Conservation (phyloP, 2,888 invertebrate species). For the Atethmia centrago region DNA sequence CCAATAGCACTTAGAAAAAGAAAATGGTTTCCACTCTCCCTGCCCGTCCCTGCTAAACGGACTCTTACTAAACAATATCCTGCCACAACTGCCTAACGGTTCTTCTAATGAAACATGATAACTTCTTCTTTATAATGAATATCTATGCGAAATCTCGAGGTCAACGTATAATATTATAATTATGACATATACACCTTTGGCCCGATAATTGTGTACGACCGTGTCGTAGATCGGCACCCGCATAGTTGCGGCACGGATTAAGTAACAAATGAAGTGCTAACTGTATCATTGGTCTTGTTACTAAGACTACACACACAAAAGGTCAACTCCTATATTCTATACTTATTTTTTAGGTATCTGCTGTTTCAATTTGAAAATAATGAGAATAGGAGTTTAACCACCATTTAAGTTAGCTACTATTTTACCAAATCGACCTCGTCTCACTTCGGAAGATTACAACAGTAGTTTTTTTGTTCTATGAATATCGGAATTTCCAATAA, state of each 20-base stretch:
- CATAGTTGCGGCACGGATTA: conserved; percentile 14
- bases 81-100: conserved; percentile 19
- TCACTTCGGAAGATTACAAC: neutral
- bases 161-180: conserved; percentile 54
- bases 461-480: neutral
- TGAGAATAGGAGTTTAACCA: neutral
- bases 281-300: neutral
- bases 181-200: conserved; percentile 54
- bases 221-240: conserved; percentile 51
- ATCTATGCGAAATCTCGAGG: conserved; percentile 52
- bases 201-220: conserved; percentile 53
- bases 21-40: neutral
- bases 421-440: neutral
- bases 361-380: neutral
- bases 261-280: conserved; percentile 27
- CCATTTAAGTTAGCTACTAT: neutral
- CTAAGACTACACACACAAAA: neutral
- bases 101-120: conserved; percentile 51
- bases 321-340: neutral
- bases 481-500: neutral
- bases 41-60: neutral
- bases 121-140: conserved; percentile 33
- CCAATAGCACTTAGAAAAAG: too few relatives aligned
- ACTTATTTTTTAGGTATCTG: neutral
- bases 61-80: conserved; percentile 12